Conservation (phyloP, 1,140 invertebrate species). For the Drosophila pseudoananassae region DNA sequence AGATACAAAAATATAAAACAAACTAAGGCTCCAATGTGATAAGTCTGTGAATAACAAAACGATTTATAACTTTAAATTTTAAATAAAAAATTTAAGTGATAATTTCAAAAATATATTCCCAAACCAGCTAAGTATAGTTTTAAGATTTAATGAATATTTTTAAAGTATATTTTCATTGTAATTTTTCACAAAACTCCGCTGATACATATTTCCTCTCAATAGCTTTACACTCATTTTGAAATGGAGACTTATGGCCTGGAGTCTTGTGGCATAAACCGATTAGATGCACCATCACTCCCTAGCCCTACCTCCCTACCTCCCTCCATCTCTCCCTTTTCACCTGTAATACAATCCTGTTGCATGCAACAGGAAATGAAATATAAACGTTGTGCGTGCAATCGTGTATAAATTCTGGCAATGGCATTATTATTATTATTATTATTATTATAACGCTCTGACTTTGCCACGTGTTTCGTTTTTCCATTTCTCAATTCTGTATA, state of each 20-base stretch:
- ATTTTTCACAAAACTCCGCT: background rate
- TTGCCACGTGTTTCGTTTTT: conserved; percentile 3
- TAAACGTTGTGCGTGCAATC: conserved; percentile 49
- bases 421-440: conserved; percentile 48
- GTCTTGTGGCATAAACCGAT: conserved; percentile 17
- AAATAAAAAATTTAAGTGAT: too few relatives aligned
- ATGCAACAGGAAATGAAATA: conserved; percentile 63
- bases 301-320: too few relatives aligned
- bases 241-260: background rate
- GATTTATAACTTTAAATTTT: too few relatives aligned
- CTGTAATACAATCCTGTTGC: conserved; percentile 12
- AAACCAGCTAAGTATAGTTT: too few relatives aligned
- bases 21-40: too few relatives aligned
- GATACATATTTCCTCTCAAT: background rate
- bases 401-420: conserved; percentile 48
- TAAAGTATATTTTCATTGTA: too few relatives aligned
- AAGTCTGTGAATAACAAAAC: too few relatives aligned
- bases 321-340: too few relatives aligned
- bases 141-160: too few relatives aligned
- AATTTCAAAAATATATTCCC: too few relatives aligned
- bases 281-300: background rate
- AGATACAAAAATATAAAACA: too few relatives aligned
- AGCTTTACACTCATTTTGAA: background rate
- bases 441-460: conserved; percentile 12
- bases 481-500: background rate